Conservation (phyloP, 2,888 invertebrate genomes). For the Metacarcinus magister region DNA sequence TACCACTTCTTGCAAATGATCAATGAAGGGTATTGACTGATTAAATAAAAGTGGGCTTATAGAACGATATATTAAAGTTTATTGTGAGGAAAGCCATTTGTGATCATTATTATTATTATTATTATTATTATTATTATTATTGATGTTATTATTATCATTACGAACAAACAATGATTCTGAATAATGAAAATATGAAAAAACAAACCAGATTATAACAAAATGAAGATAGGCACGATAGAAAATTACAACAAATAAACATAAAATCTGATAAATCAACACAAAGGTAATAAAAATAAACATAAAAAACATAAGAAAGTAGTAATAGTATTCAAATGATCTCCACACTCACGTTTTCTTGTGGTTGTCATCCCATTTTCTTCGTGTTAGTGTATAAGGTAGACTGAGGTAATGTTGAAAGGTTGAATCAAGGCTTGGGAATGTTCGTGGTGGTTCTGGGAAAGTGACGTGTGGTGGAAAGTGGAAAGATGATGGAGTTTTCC, state of each 20-base stretch:
- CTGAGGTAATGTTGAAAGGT: background rate
- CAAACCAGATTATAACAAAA: too few relatives aligned
- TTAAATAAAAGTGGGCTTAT: background rate
- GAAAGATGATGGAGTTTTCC: conserved; percentile 26
- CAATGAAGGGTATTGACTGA: background rate
- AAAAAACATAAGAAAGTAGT: too few relatives aligned
- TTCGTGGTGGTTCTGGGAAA: background rate
- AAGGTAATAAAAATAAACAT: too few relatives aligned
- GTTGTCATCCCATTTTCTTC: too few relatives aligned
- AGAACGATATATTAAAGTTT: background rate
- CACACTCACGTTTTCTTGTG: too few relatives aligned
- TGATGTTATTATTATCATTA: background rate
- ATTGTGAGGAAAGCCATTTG: background rate
- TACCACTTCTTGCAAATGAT: background rate
- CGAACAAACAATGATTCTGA: too few relatives aligned
- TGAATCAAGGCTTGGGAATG: background rate
- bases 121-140: background rate
- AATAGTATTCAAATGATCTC: too few relatives aligned
- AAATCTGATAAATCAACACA: too few relatives aligned
- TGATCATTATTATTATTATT: background rate
- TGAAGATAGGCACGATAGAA: too few relatives aligned
- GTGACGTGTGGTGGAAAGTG: background rate
- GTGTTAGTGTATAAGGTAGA: too few relatives aligned
- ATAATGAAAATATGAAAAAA: too few relatives aligned
- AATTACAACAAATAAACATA: too few relatives aligned